Evolutionary conservation across 1,140 invertebrate genomes (phyloP), one percentile per base, ranked within the genome.

Genomic region (Pogonomyrmex barbatus): DNA sequence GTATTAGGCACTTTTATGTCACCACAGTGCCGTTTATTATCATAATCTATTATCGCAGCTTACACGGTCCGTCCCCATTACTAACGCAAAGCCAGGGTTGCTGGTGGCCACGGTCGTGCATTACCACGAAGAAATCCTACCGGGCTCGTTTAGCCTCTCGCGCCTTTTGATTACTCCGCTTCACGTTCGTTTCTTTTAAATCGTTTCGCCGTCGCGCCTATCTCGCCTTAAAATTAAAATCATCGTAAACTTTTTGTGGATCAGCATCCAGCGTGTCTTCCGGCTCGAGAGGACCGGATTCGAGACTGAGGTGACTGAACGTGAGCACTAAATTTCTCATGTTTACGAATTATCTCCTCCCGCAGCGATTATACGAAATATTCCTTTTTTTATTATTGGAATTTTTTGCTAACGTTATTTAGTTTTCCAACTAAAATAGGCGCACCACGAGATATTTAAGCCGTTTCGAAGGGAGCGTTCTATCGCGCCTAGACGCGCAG

Each of bases 21-120:
- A 90, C 85, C 92, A 92, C 91, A 94, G 94, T 93, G 90, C 91
- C 91, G 89, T 94, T 93, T 93, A 93, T 94, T 94, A 94, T 94
- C 93, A 93, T 94, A 94, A 94, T 94, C 93, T 93, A 93, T 94
- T 94, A 94, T 94, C 92, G 84, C 89, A 88, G 91, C 92, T 94
- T 92, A 77, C 89, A 81, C 77, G 87, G 87, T 63, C 89, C 84
- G 70, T 83, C 84, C 24, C 42, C 67, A 87, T 86, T 87, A 67
- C 82, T 60, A 86, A 84, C 85, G 88, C 83, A 84, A 86, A 82
- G 60, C 62, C 82, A 39, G 82, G 67, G 54, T 68, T 58, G 87
- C 50, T 24, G 68, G 17, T 9, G 33, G 33, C 14, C 45, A 24
- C 10, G 42, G 45, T 2, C 45, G 6, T 1, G 33, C 76, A 77